phyloP scores from a whole-genome alignment of 1,140 invertebrate species.

The Heliconius hewitsoni region DNA sequence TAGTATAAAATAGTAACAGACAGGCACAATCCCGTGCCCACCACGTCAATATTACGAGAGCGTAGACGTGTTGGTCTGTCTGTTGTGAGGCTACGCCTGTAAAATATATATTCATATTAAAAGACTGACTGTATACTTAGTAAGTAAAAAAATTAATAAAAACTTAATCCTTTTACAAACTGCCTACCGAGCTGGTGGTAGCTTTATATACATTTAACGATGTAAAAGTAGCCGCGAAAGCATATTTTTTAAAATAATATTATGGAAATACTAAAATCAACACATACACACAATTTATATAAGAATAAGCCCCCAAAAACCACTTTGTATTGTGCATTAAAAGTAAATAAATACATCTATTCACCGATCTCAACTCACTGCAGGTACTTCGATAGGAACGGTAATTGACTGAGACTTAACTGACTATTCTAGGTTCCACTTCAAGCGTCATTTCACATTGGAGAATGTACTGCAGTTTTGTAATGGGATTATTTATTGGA shows the following conservation, averaged over 20 bases:
- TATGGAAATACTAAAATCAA: background rate
- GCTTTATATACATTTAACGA: too few species aligned
- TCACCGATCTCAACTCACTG: background rate
- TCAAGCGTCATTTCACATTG: conserved; percentile 7
- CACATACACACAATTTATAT: background rate
- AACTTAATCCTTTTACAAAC: too few species aligned
- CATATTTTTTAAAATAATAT: background rate
- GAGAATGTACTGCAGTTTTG: background rate
- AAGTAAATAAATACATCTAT: background rate
- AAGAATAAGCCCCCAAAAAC: background rate
- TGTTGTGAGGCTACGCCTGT: too few species aligned
- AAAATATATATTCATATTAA: too few species aligned
- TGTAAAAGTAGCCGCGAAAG: background rate
- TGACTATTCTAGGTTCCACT: background rate
- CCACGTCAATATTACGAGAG: too few species aligned
- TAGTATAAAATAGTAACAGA: too few species aligned
- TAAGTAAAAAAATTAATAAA: too few species aligned
- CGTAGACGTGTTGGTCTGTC: too few species aligned
- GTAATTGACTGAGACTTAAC: conserved; percentile 7
- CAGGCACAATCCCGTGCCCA: too few species aligned
- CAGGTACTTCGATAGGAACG: background rate
- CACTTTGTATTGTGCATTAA: background rate
- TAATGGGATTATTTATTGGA: background rate
- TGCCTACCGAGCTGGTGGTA: too few species aligned
- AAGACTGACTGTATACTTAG: too few species aligned